Evolutionary conservation across 1,140 invertebrate genomes (phyloP).

Genomic region (Coelopa frigida): DNA sequence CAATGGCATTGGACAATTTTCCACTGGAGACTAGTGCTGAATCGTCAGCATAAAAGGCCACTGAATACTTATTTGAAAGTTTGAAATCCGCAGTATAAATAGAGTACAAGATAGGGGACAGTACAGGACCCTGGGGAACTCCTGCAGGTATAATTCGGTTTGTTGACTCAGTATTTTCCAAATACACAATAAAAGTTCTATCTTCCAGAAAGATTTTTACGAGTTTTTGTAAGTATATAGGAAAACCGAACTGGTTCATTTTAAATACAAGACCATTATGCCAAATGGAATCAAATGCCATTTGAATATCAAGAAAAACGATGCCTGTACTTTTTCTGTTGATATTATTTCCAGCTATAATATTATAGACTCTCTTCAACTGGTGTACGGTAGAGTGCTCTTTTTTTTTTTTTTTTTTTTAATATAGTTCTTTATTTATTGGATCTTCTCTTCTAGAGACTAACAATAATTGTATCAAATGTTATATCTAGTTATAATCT

Average conservation of each 20-base stretch:
- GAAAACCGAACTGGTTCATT: conserved; percentile 16
- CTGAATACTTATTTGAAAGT: neutral
- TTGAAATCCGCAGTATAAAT: conserved; percentile 28
- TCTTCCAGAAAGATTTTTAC: conserved; percentile 15
- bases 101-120: conserved; percentile 25
- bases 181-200: conserved; percentile 16
- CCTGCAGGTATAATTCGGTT: conserved; percentile 19
- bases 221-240: conserved; percentile 18
- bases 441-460: conserved; percentile 18
- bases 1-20: neutral
- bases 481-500: conserved; percentile 28
- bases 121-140: conserved; percentile 31
- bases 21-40: conserved; percentile 13
- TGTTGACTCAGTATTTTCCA: conserved; percentile 12
- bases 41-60: conserved; percentile 23
- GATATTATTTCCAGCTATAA: conserved; percentile 24
- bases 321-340: conserved; percentile 21
- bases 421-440: conserved; percentile 36
- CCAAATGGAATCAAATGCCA: conserved; percentile 36
- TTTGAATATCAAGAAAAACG: conserved; percentile 32
- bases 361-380: conserved; percentile 29
- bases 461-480: conserved; percentile 26
- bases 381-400: conserved; percentile 35
- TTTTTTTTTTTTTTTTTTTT: conserved; percentile 37
- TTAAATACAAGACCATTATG: conserved; percentile 31